Conservation (phyloP, 30 jellyfish, hydroid and myxozoan species). For the Rhopilema esculentum region DNA sequence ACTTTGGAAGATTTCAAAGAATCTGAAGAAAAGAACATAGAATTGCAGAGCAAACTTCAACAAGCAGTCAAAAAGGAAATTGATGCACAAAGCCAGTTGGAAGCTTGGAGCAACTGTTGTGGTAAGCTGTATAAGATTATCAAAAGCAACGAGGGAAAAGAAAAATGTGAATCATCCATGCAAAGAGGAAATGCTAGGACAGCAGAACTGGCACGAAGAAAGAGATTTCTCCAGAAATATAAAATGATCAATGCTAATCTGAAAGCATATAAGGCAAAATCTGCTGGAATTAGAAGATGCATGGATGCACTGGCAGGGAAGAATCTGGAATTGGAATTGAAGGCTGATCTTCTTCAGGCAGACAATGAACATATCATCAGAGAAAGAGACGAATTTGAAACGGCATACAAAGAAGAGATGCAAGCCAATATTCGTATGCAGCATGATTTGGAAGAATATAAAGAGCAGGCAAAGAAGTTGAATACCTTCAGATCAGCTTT, state of each 20-base stretch:
- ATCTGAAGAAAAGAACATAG: background rate
- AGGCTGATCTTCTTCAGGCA: background rate
- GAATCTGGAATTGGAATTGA: background rate
- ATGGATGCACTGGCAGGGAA: background rate
- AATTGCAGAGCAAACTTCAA: background rate
- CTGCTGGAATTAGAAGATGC: background rate
- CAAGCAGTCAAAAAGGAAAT: background rate
- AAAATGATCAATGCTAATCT: background rate
- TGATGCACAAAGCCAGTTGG: background rate
- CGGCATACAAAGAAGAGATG: background rate
- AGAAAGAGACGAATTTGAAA: background rate
- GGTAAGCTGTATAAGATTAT: too few species aligned
- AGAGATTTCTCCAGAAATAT: background rate
- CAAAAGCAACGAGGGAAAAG: background rate
- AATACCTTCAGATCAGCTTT: background rate
- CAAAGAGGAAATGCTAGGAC: background rate
- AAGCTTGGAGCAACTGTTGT: too few species aligned
- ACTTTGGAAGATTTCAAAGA: slow-evolving; percentile 9
- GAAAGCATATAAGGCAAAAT: background rate
- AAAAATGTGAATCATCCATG: background rate
- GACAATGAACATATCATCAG: background rate
- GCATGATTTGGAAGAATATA: background rate
- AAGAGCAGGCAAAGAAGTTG: background rate
- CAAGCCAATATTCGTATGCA: background rate
- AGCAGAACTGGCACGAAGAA: background rate